Conservation (phyloP, 2,113 vertebrate genomes). For the Tetraodon nigroviridis region DNA sequence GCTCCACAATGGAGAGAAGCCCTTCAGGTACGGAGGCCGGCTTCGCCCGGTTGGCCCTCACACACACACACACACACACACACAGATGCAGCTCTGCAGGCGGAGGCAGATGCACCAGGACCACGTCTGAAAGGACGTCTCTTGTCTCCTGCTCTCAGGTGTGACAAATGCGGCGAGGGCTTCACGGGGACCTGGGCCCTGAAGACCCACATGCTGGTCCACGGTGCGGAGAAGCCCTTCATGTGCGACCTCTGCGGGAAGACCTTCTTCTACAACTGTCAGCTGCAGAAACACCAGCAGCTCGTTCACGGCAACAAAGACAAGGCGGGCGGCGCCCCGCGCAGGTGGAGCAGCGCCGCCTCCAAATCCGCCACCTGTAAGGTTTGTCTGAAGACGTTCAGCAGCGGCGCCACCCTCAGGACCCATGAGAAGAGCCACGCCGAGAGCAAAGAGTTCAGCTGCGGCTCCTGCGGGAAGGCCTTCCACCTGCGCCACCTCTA, state of each 20-base stretch:
- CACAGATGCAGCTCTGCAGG: too few relatives aligned
- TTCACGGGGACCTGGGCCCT: slow-evolving; percentile 64
- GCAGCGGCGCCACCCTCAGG: slow-evolving; percentile 44
- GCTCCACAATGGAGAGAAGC: slow-evolving; percentile 64
- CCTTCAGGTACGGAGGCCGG: slow-evolving; percentile 39
- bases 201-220: slow-evolving; percentile 65
- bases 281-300: slow-evolving; percentile 66
- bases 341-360: not conserved
- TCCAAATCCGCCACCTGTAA: slow-evolving; percentile 48
- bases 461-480: slow-evolving; percentile 47
- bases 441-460: slow-evolving; percentile 55
- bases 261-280: slow-evolving; percentile 69
- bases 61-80: too few relatives aligned
- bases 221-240: slow-evolving; percentile 60
- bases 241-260: slow-evolving; percentile 66
- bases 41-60: too few relatives aligned
- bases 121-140: too few relatives aligned
- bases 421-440: slow-evolving; percentile 60
- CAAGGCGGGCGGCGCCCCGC: not conserved
- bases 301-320: slow-evolving; percentile 40
- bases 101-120: too few relatives aligned
- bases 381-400: slow-evolving; percentile 52
- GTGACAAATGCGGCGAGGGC: slow-evolving; percentile 49
- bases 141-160: slow-evolving; percentile 34
- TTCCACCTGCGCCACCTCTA: slow-evolving; percentile 60